phyloP scores from a whole-genome alignment of 1,140 invertebrate genomes.

The Tyrophagus putrescentiae region DNA sequence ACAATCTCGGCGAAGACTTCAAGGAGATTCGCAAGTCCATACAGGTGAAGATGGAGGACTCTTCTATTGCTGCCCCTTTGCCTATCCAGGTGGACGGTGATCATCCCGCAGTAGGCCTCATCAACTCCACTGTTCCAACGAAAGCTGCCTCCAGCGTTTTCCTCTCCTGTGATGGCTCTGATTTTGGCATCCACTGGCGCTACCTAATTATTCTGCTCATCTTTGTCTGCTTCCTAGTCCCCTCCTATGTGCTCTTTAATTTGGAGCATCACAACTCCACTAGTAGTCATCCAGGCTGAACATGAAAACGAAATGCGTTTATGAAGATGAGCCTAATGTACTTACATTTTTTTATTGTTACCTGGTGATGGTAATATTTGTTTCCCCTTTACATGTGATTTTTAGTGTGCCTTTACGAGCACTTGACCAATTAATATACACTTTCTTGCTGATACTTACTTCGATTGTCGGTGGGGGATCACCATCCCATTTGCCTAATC shows the following conservation, averaged over 20 bases:
- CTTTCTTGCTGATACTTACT: too few species aligned
- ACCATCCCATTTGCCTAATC: too few species aligned
- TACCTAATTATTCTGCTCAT: slow-evolving; percentile 12
- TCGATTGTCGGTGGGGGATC: too few species aligned
- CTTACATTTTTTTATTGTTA: background rate
- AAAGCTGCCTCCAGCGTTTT: background rate
- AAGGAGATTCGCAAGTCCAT: slow-evolving; percentile 25
- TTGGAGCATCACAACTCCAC: background rate
- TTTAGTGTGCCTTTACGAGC: too few species aligned
- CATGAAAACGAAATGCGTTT: background rate
- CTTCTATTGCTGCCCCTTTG: background rate
- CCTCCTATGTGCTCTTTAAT: slow-evolving; percentile 17
- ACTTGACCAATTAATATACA: too few species aligned
- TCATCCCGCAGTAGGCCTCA: background rate
- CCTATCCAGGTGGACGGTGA: background rate
- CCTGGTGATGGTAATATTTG: background rate
- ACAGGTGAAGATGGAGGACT: background rate
- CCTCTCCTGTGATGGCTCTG: slow-evolving; percentile 19
- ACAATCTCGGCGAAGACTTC: slow-evolving; percentile 25
- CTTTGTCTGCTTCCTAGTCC: slow-evolving; percentile 18
- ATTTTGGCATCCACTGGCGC: slow-evolving; percentile 20
- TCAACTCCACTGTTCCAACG: background rate
- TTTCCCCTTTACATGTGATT: too few species aligned
- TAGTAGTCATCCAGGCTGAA: background rate
- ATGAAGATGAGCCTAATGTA: background rate